Conservation (phyloP, 2,113 vertebrate genomes). For the Oncorhynchus masou region DNA sequence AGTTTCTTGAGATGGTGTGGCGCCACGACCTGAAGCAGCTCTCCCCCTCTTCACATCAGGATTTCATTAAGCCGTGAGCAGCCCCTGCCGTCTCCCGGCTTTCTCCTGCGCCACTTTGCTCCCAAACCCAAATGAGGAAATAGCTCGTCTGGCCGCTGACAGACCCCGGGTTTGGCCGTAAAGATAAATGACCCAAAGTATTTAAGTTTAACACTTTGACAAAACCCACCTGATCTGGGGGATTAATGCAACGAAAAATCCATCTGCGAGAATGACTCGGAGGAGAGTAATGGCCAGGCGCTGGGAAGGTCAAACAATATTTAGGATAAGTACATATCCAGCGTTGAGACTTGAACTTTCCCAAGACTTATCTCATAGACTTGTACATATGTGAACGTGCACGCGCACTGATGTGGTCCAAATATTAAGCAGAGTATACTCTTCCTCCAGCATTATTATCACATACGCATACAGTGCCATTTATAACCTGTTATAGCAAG, state of each 20-base stretch:
- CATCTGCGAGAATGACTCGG: constrained; percentile 48
- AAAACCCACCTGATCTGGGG: constrained; percentile 81
- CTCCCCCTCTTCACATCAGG: constrained; percentile 70
- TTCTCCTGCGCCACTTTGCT: constrained; percentile 69
- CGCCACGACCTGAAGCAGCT: constrained; percentile 47
- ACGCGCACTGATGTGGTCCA: too few species aligned
- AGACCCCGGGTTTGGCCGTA: constrained; percentile 69
- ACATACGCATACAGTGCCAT: too few species aligned
- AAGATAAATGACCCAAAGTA: constrained; percentile 83
- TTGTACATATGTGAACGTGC: too few species aligned
- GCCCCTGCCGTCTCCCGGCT: constrained; percentile 34
- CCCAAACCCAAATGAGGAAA: constrained; percentile 80
- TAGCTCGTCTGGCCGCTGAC: constrained; percentile 85
- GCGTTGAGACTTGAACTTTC: constrained; percentile 47
- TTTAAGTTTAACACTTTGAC: constrained; percentile 82
- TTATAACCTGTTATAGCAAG: too few species aligned
- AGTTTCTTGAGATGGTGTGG: constrained; percentile 36
- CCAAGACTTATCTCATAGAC: constrained; percentile 12
- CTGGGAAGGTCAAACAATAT: constrained; percentile 68
- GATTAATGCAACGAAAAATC: constrained; percentile 76
- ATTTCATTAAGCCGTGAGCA: constrained; percentile 80
- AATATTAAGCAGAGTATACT: too few species aligned
- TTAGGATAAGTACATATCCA: constrained; percentile 70
- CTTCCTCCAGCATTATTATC: too few species aligned
- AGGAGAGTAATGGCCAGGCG: constrained; percentile 61